Base-by-base conservation (phyloP, 2,113 vertebrate species). In the Python bivittatus region DNA sequence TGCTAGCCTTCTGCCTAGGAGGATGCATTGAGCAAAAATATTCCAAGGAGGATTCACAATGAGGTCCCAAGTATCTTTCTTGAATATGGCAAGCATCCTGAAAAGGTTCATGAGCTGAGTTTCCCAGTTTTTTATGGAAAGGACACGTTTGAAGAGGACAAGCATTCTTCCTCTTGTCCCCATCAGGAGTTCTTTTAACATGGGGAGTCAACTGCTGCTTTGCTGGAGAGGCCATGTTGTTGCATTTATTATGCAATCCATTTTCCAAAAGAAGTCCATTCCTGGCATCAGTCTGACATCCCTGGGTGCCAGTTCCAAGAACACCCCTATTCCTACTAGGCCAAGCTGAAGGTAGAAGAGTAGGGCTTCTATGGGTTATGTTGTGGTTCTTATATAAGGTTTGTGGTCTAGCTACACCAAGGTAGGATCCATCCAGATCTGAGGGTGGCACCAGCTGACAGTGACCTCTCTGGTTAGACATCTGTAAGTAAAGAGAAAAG, bases 401-500 rank as follows among this genome's bases (percentile, higher is more conserved):
- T 22, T 96, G 97, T 53, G 95, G 93, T 92, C 27, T 86, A 7
- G 88, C 90, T 64, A 89, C 23, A 90, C 44, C 91, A 88, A 98
- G 42, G 89, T 88, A 98, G 83, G 97, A 97, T 42, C 96, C 95
- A 87, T 97, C 94, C 1, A 97, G 88, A 56, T 95, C 96, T 61
- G 93, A 2, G 91, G 94, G 88, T 0, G 90, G 92, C 23, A 38
- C 52, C 2, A 94, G 95, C 0, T 29, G 96, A 23, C 92, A 95
- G 1, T 42, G 72, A 57, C 53, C 95, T 92, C 97, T 97, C 93
- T 87, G 95, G 53, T 52, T 90, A 29, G 90, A 88, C 53, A 95
- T 93, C 98, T 98, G 93, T 15, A 68, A 96, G 89, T 0, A 92
- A 94, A 1, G 25, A 96, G 90, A 3, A 90, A 95, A 84, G 53